phyloP scores from a whole-genome alignment of 2,797 vertebrate species.

The Chiroxiphia lanceolata region DNA sequence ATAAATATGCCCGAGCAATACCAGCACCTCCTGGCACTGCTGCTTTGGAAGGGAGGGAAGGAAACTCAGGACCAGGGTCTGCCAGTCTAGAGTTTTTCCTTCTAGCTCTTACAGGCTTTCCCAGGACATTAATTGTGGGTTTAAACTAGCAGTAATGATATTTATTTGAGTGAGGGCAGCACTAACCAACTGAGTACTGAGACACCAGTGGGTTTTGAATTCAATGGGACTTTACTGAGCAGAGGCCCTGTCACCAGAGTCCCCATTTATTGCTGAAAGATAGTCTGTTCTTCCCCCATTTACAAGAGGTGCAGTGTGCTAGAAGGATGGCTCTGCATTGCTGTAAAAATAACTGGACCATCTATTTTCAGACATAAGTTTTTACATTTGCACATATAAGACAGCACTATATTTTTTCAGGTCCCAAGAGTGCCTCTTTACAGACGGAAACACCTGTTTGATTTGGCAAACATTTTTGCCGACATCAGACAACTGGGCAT shows the following conservation, averaged over 20 bases:
- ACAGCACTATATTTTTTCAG: not conserved
- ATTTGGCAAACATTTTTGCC: constrained; percentile 17
- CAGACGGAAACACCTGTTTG: constrained; percentile 41
- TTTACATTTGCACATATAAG: constrained; percentile 29
- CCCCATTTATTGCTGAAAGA: not conserved
- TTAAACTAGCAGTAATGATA: not conserved
- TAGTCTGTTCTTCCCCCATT: not conserved
- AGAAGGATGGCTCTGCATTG: not conserved
- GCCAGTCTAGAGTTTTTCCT: not conserved
- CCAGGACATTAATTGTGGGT: not conserved
- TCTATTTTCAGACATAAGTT: constrained; percentile 41
- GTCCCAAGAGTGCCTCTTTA: not conserved
- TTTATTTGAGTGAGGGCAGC: not conserved
- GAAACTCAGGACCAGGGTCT: not conserved
- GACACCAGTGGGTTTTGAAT: not conserved
- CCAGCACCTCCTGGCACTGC: not conserved
- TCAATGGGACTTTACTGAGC: not conserved
- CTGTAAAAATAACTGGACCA: constrained; percentile 23
- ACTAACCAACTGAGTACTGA: not conserved
- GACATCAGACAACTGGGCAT: constrained; percentile 31
- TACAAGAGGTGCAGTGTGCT: not conserved
- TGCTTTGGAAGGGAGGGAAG: not conserved
- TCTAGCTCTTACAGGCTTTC: not conserved
- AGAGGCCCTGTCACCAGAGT: not conserved
- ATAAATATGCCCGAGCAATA: not conserved